Evolutionary conservation across 2,797 vertebrate species (phyloP).

Genomic region (Sylvilagus floridanus): DNA sequence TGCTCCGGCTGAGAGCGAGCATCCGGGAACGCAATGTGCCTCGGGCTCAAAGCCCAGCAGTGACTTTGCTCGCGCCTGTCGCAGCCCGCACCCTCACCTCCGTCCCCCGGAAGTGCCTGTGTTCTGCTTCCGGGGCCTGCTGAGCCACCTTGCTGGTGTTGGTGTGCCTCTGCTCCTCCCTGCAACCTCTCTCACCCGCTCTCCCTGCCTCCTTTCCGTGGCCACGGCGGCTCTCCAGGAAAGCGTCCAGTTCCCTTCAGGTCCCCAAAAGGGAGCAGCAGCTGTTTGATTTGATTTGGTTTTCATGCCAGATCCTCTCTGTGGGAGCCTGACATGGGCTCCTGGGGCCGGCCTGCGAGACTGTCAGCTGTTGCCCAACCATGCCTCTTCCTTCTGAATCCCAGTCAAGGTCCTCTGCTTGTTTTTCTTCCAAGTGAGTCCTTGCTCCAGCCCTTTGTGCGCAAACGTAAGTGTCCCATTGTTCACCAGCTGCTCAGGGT

Average conservation of each 20-base stretch:
- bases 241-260: slow-evolving; percentile 5
- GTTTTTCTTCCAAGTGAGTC: not conserved
- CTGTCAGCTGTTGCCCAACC: not conserved
- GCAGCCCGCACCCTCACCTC: not conserved
- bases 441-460: not conserved
- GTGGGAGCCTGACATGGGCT: not conserved
- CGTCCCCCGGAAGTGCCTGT: not conserved
- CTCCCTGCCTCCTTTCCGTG: not conserved
- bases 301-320: slow-evolving; percentile 4
- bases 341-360: not conserved
- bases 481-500: not conserved
- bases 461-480: not conserved
- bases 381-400: not conserved
- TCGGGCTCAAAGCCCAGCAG: not conserved
- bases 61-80: not conserved
- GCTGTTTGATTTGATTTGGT: not conserved
- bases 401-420: not conserved
- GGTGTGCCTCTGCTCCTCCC: not conserved
- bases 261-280: not conserved
- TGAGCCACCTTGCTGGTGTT: not conserved
- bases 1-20: not conserved
- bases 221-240: not conserved
- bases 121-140: not conserved
- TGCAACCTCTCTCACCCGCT: not conserved
- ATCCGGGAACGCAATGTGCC: not conserved